Conservation (phyloP, 1,140 invertebrate species). For the Drosophila micromelanica region DNA sequence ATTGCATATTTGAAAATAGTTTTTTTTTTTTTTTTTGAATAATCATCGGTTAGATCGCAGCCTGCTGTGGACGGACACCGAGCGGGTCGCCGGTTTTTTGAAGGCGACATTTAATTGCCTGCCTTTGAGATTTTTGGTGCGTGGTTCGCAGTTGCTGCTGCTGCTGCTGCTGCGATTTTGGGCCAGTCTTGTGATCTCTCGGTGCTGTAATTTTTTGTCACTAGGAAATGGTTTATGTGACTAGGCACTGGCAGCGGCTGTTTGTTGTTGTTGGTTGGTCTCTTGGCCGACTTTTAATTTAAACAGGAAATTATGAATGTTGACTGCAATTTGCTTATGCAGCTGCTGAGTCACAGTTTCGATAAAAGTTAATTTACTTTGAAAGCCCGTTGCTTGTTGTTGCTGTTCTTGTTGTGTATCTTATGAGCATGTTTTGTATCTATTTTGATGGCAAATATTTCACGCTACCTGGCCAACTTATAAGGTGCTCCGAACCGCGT, state of each 20-base stretch:
- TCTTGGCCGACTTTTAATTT: conserved; percentile 76
- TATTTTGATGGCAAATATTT: conserved; percentile 80
- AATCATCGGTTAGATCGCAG: conserved; percentile 15
- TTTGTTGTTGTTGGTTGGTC: too few species aligned
- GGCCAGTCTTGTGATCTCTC: conserved; percentile 30
- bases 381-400: too few species aligned
- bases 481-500: conserved; percentile 46
- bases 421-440: conserved; percentile 56
- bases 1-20: conserved; percentile 55
- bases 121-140: conserved; percentile 50
- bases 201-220: conserved; percentile 75
- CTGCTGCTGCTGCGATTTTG: conserved; percentile 9
- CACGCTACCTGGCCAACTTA: conserved; percentile 61
- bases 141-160: conserved; percentile 12
- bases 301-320: conserved; percentile 83
- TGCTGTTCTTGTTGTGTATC: conserved; percentile 18
- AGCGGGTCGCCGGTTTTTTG: conserved; percentile 44
- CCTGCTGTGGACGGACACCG: conserved; percentile 32
- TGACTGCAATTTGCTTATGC: conserved; percentile 83
- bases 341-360: conserved; percentile 71
- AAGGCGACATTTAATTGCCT: conserved; percentile 80
- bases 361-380: conserved; percentile 79
- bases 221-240: conserved; percentile 82
- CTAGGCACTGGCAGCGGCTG: conserved; percentile 20
- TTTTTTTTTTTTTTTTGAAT: not conserved